Conservation (phyloP, 2,113 vertebrate species). For the Penelope pileata region DNA sequence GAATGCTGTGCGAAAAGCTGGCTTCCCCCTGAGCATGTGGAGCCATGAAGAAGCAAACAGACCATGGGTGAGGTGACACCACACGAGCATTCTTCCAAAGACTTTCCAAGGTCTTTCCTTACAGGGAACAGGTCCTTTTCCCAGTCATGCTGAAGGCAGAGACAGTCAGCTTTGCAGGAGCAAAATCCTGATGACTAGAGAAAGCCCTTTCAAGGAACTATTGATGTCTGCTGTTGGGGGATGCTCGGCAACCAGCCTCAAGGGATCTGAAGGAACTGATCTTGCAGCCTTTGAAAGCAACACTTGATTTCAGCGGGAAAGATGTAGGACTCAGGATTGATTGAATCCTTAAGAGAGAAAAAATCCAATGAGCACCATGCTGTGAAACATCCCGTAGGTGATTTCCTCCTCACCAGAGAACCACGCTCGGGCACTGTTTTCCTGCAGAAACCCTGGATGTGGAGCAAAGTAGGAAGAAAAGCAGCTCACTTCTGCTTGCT, state of each 20-base stretch:
- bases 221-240: not conserved
- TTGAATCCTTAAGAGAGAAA: not conserved
- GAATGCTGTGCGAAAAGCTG: not conserved
- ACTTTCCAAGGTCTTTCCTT: not conserved
- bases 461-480: constrained; percentile 22
- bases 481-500: not conserved
- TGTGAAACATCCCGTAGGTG: not conserved
- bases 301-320: not conserved
- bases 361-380: not conserved
- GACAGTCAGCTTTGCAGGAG: not conserved
- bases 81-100: not conserved
- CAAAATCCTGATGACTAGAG: not conserved
- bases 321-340: not conserved
- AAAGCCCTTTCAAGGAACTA: not conserved
- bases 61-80: not conserved
- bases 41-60: not conserved
- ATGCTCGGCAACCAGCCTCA: not conserved
- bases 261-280: not conserved
- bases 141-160: not conserved
- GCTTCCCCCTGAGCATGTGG: not conserved
- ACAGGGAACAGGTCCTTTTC: not conserved
- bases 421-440: not conserved
- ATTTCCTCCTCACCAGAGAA: not conserved
- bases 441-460: not conserved
- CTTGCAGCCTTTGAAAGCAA: not conserved